These are phyloP conservation scores for Drosophila testacea DNA, from an alignment of 2,888 invertebrate genomes.

Conservation along the genomic window DNA sequence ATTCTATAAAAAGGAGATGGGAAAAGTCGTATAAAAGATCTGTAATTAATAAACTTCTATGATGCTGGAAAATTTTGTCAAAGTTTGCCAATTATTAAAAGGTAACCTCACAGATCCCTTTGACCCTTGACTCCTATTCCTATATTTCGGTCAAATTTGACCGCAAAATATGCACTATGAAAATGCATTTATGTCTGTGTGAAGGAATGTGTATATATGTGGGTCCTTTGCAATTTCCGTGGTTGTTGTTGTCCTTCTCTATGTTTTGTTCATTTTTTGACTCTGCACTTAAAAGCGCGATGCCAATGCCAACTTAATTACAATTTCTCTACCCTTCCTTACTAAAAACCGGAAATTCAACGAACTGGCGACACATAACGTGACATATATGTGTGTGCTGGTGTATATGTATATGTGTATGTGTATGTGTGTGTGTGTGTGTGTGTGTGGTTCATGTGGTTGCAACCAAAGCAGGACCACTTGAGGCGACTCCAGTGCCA, in stretches of 20 bases:
- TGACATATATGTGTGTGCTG: slow-evolving; percentile 17
- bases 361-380: slow-evolving; percentile 44
- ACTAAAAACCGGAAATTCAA: slow-evolving; percentile 20
- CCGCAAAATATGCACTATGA: slow-evolving; percentile 37
- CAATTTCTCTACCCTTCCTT: slow-evolving; percentile 64
- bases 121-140: neutral
- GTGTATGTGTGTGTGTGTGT: slow-evolving; percentile 18
- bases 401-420: slow-evolving; percentile 10
- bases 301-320: slow-evolving; percentile 77
- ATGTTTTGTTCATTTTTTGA: slow-evolving; percentile 36
- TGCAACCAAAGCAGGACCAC: slow-evolving; percentile 82
- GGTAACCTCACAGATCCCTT: neutral
- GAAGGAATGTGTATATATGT: neutral
- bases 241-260: slow-evolving; percentile 30
- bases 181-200: slow-evolving; percentile 55
- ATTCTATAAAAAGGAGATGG: too few relatives aligned
- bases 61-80: slow-evolving; percentile 24
- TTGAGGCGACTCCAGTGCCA: slow-evolving; percentile 75
- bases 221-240: slow-evolving; percentile 12
- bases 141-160: slow-evolving; percentile 8
- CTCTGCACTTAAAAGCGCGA: slow-evolving; percentile 53
- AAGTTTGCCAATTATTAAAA: slow-evolving; percentile 19
- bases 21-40: too few relatives aligned
- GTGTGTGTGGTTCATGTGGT: slow-evolving; percentile 57
- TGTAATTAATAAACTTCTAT: neutral